Evolutionary conservation across 2,113 vertebrate species (phyloP), one percentile per base, ranked within the genome.

Genomic region (human): DNA sequence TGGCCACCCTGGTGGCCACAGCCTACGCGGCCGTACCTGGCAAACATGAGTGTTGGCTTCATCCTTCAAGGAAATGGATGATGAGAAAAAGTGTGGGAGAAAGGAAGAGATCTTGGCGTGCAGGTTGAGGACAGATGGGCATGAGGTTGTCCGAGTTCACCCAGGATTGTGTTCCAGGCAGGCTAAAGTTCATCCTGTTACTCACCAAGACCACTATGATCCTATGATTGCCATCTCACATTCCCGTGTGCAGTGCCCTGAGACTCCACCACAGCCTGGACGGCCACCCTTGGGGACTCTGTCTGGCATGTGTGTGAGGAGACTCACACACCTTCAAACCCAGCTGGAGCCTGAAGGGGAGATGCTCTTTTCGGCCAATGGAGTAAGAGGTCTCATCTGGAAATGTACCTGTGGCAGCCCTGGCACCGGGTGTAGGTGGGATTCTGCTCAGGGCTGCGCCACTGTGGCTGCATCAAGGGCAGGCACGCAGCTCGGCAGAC

Each of bases 21-120:
- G 8, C 7, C 8, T 27, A 35, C 8, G 0, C 0, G 3, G 14
- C 27, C 12, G 1, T 2, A 32, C 11, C 11, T n/a, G 23, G 59
- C 55, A 43, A 43, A 87, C 55, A 22, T 17, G 4, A n/a, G 35
- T 48, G 1, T 30, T 76, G 73, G 40, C 27, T 6, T 76, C 40
- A 7, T 13, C 23, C 5, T 30, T 30, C 50, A 4, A 85, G 52
- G 52, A 75, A 75, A 38, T 10, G 23, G 22, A 61, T 75, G 35
- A 18, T 16, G 32, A 64, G 43, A 59, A 38, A 64, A 32, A 3
- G 20, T 35, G 18, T 18, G 11, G 25, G 16, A 32, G 57, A 78
- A 35, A 52, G 57, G 27, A 45, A 1, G 12, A n/a, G 1, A 7
- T 43, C 13, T 50, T 14, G 22, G 14, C 8, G 0, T 32, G 38